Base-by-base conservation (phyloP, 2,113 vertebrate genomes). In the Cyanoderma ruficeps region DNA sequence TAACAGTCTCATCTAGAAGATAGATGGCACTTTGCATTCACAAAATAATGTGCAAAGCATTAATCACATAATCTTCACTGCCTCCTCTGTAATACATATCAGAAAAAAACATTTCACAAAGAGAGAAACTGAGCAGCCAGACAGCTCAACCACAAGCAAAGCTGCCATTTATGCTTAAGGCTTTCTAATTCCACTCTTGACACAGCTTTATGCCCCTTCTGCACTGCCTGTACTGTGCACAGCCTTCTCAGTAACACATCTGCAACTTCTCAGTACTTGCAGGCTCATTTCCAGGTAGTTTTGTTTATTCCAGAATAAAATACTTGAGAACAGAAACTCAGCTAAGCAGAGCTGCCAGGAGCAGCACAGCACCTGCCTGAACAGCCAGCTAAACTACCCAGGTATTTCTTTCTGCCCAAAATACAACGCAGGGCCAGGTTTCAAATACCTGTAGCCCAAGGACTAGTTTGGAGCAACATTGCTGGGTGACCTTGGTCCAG, bases 21-120 rank as follows among this genome's bases (percentile, higher is more conserved):
- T 41, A 96, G 94, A 87, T 89, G 65, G 75, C 82, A 87, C 82
- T 93, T 97, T 76, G 57, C 77, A 87, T 90, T 94, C 77, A 89
- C 86, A 89, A 87, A 91, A 93, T 85, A 79, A n/a, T 24, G 28
- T 2, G 50, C 1, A 4, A 84, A 86, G 85, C 67, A 79, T 93
- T 91, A 94, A 95, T 95, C 87, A 84, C 57, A n/a, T 49, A 91
- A 91, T 93, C 74, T 69, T 74, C 83, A 41, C 47, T 72, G 81
- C 56, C 78, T 89, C 42, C 50, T 87, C 39, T 59, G n/a, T 87
- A 85, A 87, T 15, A 83, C 15, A 30, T 59, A 65, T 47, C 79
- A 84, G 60, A 44, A 75, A 92, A 81, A 75, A 28, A 0, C 53
- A 42, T 76, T 91, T 76, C 56, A 84, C 61, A 57, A 47, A 68